Base-by-base conservation (phyloP, 2,888 invertebrate species). In the Eustalomyia histrio region DNA sequence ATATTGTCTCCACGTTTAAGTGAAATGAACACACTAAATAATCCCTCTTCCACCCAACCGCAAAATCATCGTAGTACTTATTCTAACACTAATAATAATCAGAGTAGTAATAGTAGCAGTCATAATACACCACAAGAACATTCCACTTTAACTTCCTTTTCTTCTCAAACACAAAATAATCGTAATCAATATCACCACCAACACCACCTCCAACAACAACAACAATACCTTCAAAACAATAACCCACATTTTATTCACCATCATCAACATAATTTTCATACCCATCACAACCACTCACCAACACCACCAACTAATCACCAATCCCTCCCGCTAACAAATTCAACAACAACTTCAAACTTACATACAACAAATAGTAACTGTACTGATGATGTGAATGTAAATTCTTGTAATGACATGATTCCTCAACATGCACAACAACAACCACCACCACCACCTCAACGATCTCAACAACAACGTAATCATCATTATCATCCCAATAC, bases 321-420 rank as follows among this genome's bases (percentile, higher is more conserved):
- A 85, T 85, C 88, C 88, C 85, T 87, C 87, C 89, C 87, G 87
- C 87, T 88, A 89, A 89, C 88, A 81, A 80, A 88, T 84, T 90
- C 91, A 84, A 91, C 91, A 83, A 90, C 91, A 85, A 90, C 87
- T 87, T 85, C 87, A 86, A 87, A 87, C 86, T 85, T 89, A 87
- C 63, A 79, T 68, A 88, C 87, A 87, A 89, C 87, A 87, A 88
- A 88, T 87, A 89, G 88, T 89, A 88, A 87, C 86, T 85, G 86
- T 89, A 88, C 89, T 89, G 89, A 89, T 89, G 90, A 88, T 90
- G 89, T 89, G 89, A 89, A 89, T 90, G 87, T 89, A 87, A 90
- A 88, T 89, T 89, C 89, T 90, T 90, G 88, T 89, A 90, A 88
- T 87, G 90, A 89, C 87, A 87, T 89, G 88, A 90, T 89, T 89